phyloP scores from a whole-genome alignment of 2,797 vertebrate species.

The Myotis vivesi region DNA sequence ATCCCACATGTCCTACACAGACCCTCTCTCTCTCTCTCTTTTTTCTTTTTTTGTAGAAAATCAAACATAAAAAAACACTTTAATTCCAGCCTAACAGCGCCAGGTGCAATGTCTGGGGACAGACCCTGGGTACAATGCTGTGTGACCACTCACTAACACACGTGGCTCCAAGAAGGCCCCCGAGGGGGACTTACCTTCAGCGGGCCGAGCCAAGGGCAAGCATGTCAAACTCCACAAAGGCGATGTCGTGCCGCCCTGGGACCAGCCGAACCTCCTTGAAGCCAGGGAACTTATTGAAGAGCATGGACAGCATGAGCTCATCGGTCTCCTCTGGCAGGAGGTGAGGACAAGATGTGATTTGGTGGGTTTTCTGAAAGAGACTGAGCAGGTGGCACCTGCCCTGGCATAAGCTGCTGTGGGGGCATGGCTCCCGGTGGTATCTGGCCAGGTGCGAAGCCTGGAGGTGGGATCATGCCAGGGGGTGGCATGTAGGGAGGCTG shows the following conservation, averaged over 20 bases:
- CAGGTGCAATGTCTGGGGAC: constrained; percentile 94
- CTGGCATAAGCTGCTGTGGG: too few relatives aligned
- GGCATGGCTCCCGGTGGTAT: too few relatives aligned
- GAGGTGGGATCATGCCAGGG: too few relatives aligned
- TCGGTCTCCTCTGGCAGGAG: constrained; percentile 95
- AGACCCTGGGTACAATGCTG: constrained; percentile 98
- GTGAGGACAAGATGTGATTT: constrained; percentile 96
- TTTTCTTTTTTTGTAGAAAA: constrained; percentile 39
- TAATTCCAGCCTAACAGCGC: constrained; percentile 87
- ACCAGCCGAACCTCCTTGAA: constrained; percentile 97
- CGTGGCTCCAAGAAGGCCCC: constrained; percentile 66
- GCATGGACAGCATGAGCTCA: constrained; percentile 96
- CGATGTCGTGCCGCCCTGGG: constrained; percentile 94
- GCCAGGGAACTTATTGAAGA: constrained; percentile 97
- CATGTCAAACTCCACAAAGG: constrained; percentile 96
- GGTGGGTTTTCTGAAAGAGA: constrained; percentile 77
- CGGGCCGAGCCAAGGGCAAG: constrained; percentile 47
- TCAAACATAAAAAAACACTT: constrained; percentile 73
- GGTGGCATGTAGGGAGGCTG: too few relatives aligned
- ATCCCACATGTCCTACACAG: not conserved
- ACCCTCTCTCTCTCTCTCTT: too few relatives aligned
- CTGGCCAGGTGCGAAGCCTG: too few relatives aligned
- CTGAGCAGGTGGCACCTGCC: too few relatives aligned
- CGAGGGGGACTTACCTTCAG: constrained; percentile 75
- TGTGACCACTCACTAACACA: constrained; percentile 60